Conservation (phyloP, 2,888 invertebrate species). For the Philereme transversata region DNA sequence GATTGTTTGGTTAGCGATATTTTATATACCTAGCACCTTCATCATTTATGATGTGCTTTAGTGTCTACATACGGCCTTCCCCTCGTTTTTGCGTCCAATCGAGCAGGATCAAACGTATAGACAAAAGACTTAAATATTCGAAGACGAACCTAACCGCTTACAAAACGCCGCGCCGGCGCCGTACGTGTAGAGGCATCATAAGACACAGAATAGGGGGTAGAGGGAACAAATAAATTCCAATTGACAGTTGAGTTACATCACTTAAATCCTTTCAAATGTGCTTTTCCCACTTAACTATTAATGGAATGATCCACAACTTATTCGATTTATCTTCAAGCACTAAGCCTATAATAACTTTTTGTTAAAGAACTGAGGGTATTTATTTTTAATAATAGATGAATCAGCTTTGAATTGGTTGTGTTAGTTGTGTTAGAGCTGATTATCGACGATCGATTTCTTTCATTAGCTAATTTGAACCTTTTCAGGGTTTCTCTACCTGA, state of each 20-base stretch:
- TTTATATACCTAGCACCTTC: too few relatives aligned
- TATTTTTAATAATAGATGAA: conserved; percentile 27
- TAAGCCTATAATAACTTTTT: conserved; percentile 27
- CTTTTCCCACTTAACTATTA: conserved; percentile 35
- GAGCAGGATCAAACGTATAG: too few relatives aligned
- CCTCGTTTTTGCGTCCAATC: too few relatives aligned
- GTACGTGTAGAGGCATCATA: too few relatives aligned
- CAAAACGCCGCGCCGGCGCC: too few relatives aligned
- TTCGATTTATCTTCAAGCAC: conserved; percentile 40
- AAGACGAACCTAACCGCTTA: too few relatives aligned
- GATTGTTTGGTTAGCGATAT: too few relatives aligned
- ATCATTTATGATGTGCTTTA: too few relatives aligned
- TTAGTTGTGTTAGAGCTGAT: neutral
- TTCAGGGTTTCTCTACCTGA: too few relatives aligned
- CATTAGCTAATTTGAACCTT: too few relatives aligned
- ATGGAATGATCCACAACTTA: conserved; percentile 42
- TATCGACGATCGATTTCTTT: neutral
- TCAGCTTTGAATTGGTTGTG: conserved; percentile 2
- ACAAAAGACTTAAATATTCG: too few relatives aligned
- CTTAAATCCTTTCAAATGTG: conserved; percentile 23
- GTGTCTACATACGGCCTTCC: too few relatives aligned
- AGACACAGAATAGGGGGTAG: neutral
- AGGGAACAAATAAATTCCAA: conserved; percentile 19
- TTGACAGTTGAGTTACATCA: conserved; percentile 12
- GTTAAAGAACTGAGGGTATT: conserved; percentile 18